A percentile compares a stretch with the other conserved stretches of the same genome.
Conservation (phyloP, 2,888 invertebrate species). For the Perizoma flavofasciatum region DNA sequence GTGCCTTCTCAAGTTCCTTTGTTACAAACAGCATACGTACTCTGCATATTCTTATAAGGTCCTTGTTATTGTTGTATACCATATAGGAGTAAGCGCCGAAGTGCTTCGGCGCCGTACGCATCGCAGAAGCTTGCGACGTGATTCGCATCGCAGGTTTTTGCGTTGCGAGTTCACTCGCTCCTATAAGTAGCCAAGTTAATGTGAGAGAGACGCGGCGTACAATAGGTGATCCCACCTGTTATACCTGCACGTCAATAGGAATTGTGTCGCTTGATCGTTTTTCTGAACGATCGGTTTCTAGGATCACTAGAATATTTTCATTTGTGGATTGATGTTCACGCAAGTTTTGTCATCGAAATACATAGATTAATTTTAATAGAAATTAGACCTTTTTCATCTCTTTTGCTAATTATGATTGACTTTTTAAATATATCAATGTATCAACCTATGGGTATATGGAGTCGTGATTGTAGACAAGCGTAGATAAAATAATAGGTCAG, state of each 20-base stretch:
- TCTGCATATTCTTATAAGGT: slow-evolving; percentile 1
- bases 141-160: too few species aligned
- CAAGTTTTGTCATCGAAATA: too few species aligned
- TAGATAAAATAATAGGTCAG: too few species aligned
- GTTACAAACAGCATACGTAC: slow-evolving; percentile 8
- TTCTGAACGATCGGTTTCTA: slow-evolving; percentile 3
- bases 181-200: not conserved
- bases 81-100: not conserved
- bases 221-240: slow-evolving; percentile 25
- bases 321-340: not conserved
- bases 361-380: too few species aligned
- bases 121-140: too few species aligned
- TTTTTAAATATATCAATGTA: too few species aligned
- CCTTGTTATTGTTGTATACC: not conserved
- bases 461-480: too few species aligned
- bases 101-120: too few species aligned
- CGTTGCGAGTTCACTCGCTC: too few species aligned
- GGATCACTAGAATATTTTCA: not conserved
- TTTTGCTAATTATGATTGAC: too few species aligned
- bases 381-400: too few species aligned
- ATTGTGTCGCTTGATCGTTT: slow-evolving; percentile 15
- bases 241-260: slow-evolving; percentile 6
- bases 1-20: slow-evolving; percentile 30
- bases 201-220: not conserved
- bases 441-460: too few species aligned